Conservation (phyloP, 2,113 vertebrate genomes). For the Sinocyclocheilus anophthalmus region DNA sequence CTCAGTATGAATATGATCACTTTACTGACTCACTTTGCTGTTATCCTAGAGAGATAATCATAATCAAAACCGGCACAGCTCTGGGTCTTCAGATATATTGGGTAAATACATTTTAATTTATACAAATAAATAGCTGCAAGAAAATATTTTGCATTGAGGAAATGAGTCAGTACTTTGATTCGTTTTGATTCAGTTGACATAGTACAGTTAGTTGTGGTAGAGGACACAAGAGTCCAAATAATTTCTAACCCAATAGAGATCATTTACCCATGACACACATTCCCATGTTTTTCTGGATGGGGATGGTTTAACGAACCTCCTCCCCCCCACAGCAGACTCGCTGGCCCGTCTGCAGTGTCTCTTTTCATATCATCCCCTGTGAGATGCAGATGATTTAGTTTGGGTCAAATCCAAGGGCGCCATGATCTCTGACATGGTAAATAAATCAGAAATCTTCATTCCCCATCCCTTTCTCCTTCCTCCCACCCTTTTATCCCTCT, state of each 20-base stretch:
- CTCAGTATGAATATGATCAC: background rate
- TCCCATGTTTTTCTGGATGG: conserved; percentile 1
- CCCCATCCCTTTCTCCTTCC: background rate
- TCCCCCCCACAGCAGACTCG: conserved; percentile 4
- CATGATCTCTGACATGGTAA: conserved; percentile 41
- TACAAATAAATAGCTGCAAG: background rate
- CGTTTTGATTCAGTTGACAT: background rate
- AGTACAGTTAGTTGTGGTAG: conserved; percentile 22
- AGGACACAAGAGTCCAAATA: background rate
- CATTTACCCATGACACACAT: conserved; percentile 33
- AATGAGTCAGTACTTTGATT: conserved; percentile 1
- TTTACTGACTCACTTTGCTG: background rate
- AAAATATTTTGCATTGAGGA: background rate
- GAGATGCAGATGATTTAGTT: conserved; percentile 51
- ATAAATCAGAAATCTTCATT: conserved; percentile 48
- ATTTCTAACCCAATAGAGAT: conserved; percentile 1
- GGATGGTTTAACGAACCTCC: background rate
- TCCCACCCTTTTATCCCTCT: conserved; percentile 1
- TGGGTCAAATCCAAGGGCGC: conserved; percentile 48
- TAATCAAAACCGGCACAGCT: conserved; percentile 33
- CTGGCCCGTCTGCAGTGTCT: conserved; percentile 24
- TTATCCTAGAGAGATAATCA: conserved; percentile 2
- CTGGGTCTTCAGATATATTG: conserved; percentile 4
- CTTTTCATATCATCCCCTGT: conserved; percentile 33
- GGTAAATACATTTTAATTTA: background rate